Evolutionary conservation across 2,888 invertebrate genomes (phyloP).

Genomic region (Dasypogon diadema): DNA sequence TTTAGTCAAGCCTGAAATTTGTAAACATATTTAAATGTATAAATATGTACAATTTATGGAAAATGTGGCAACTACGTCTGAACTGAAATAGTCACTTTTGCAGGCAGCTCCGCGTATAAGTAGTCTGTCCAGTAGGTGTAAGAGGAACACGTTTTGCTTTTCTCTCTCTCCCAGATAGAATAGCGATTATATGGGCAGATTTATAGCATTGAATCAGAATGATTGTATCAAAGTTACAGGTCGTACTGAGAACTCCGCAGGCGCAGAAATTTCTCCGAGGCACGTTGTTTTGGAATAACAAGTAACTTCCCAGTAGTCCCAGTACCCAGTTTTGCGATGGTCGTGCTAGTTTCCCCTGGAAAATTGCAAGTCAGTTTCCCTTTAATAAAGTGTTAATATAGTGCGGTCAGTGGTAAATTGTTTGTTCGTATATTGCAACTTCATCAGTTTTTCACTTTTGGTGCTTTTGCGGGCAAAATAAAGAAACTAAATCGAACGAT

Average conservation of each 20-base stretch:
- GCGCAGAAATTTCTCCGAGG: constrained; percentile 33
- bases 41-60: background rate
- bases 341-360: constrained; percentile 17
- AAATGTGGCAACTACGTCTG: constrained; percentile 19
- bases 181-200: background rate
- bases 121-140: constrained; percentile 13
- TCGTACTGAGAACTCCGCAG: constrained; percentile 25
- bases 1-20: background rate
- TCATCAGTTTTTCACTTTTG: too few relatives aligned
- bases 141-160: constrained; percentile 31
- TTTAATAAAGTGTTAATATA: too few relatives aligned
- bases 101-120: background rate
- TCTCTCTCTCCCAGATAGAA: constrained; percentile 28
- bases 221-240: constrained; percentile 26
- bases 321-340: constrained; percentile 37
- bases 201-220: constrained; percentile 29
- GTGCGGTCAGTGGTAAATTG: too few relatives aligned
- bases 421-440: too few relatives aligned
- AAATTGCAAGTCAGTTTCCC: background rate
- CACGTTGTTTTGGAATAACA: constrained; percentile 45
- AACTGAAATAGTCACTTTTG: constrained; percentile 17
- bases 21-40: too few relatives aligned
- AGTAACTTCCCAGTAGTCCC: constrained; percentile 29
- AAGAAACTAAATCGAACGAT: too few relatives aligned
- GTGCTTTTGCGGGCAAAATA: too few relatives aligned